These are phyloP conservation scores for Engraulis encrasicolus DNA, from an alignment of 2,113 vertebrate species.

Conservation along the genomic window DNA sequence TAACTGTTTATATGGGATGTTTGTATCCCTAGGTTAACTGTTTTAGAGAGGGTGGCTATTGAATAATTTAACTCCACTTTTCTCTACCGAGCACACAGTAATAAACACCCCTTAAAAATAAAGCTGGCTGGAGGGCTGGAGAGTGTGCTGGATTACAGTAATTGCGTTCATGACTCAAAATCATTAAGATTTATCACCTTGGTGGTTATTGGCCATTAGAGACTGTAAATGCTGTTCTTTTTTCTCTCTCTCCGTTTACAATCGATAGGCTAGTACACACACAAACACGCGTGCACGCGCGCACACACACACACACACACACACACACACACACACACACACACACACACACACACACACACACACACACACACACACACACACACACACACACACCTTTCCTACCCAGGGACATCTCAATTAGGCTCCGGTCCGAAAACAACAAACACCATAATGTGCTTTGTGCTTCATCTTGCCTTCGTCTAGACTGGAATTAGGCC, in stretches of 20 bases:
- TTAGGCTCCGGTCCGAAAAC: not conserved
- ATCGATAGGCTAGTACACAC: not conserved
- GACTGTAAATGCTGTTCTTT: not conserved
- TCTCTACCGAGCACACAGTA: not conserved
- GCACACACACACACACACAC: too few species aligned
- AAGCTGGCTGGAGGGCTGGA: not conserved
- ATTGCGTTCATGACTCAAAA: not conserved
- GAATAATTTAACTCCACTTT: not conserved
- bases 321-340: too few species aligned
- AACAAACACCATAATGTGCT: not conserved
- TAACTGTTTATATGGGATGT: not conserved
- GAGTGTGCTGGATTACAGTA: not conserved
- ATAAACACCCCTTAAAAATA: not conserved
- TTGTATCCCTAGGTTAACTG: not conserved
- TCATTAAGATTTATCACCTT: not conserved
- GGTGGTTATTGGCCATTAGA: not conserved
- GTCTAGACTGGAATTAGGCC: constrained; percentile 5
- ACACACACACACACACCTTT: too few species aligned
- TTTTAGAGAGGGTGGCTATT: not conserved
- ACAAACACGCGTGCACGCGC: too few species aligned
- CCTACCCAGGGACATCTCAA: not conserved
- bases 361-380: too few species aligned
- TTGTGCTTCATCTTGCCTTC: not conserved
- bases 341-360: too few species aligned
- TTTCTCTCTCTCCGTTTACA: not conserved